Evolutionary conservation across 1,140 invertebrate species (phyloP), one percentile per base, ranked within the genome.

Genomic region (Sesamia nonagrioides): DNA sequence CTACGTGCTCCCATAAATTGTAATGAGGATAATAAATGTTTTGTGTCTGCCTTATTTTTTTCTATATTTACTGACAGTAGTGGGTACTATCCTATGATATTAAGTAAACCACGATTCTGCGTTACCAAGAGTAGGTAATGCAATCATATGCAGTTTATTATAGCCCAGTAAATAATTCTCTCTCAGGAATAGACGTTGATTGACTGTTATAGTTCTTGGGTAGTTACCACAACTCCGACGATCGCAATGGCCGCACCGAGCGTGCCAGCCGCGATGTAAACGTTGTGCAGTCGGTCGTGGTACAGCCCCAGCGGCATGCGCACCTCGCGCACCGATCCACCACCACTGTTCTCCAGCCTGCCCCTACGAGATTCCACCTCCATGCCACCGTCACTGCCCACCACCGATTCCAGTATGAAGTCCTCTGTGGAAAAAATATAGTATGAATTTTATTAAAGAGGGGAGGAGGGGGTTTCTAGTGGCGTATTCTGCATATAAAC

Each of bases 181-280:
- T 1, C 27, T 1, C 27, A 27, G 27, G 27, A 27, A 27, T 27
- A 27, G 27, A 27, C 27, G 27, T 27, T 27, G 27, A 27, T 27
- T 27, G 27, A 1, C 3, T 27, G 27, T 3, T 27, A 27, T 27
- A 27, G 27, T 27, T 27, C 27, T 63, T 21, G 11, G 6, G 6
- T 66, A 95, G 95, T 96, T 87, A 97, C 97, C 88, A 97, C 96
- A 63, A 97, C 91, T 17, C 96, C 95, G 66, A 97, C 97, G 80
- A 97, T 96, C 73, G 96, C 95, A 58, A 97, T 96, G 27, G 97
- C 97, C 52, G 96, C 96, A 27, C 96, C 96, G 50, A 97, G 94
- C 0, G 97, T 97, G n/a, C 96, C 97, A 27, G 96, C 96, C 15
- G 97, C 97, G 82, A 97, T 97, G 91, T 97, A 97, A 72, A 97